A percentile compares a stretch with the other conserved stretches of the same genome.
phyloP scores from a whole-genome alignment of 2,797 vertebrate genomes.

The Glyptemys insculpta region DNA sequence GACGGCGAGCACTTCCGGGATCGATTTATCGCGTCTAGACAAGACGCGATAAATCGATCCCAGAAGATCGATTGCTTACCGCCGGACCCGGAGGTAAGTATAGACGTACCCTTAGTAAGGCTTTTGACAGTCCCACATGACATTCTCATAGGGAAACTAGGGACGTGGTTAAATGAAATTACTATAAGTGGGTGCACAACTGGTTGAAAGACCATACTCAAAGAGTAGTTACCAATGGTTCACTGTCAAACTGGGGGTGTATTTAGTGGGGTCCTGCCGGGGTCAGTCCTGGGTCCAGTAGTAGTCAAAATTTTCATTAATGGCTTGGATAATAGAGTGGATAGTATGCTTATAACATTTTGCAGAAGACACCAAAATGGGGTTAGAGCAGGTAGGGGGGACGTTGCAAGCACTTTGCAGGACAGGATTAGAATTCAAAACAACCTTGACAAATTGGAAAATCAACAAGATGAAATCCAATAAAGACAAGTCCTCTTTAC shows the following conservation, averaged over 20 bases:
- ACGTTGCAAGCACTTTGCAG: neutral
- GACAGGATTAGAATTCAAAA: neutral
- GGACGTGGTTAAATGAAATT: neutral
- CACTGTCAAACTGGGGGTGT: neutral
- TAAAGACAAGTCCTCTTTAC: neutral
- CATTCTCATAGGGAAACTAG: neutral
- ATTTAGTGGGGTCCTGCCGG: neutral
- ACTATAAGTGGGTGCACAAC: too few relatives aligned
- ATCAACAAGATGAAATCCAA: neutral
- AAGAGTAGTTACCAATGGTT: neutral
- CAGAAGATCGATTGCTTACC: too few relatives aligned
- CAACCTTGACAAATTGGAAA: neutral
- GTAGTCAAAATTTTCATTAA: neutral
- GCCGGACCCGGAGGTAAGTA: too few relatives aligned
- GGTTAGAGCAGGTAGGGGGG: neutral
- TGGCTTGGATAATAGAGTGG: neutral
- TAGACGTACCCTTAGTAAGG: too few relatives aligned
- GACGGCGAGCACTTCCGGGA: too few relatives aligned
- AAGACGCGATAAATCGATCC: too few relatives aligned
- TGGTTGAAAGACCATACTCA: neutral
- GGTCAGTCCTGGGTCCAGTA: neutral
- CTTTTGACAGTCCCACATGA: neutral
- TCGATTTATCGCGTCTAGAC: too few relatives aligned
- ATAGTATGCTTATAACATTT: neutral
- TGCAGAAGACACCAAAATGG: neutral